A percentile compares a stretch with the other conserved stretches of the same genome.
These are phyloP conservation scores for Oligia latruncula DNA, from an alignment of 2,888 invertebrate genomes.

Conservation along the genomic window DNA sequence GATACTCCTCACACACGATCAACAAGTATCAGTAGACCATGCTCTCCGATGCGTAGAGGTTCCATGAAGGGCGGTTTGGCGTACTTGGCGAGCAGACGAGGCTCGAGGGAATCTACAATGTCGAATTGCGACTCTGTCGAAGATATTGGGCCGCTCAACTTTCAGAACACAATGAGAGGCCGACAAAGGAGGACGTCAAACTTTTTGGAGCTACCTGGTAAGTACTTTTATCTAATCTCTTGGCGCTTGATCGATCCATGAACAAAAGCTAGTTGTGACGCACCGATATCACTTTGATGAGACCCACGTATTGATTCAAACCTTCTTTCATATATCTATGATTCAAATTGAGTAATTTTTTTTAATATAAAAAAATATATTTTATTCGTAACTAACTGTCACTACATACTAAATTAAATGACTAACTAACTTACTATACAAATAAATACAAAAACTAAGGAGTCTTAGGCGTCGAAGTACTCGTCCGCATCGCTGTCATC, in stretches of 20 bases:
- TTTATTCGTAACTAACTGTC: too few species aligned
- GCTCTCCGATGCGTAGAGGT: conserved; percentile 92
- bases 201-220: conserved; percentile 96
- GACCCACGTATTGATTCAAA: conserved; percentile 49
- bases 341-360: conserved; percentile 44
- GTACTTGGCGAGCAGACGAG: conserved; percentile 95
- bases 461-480: too few species aligned
- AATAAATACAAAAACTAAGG: too few species aligned
- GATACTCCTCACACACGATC: conserved; percentile 91
- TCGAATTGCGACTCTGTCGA: conserved; percentile 92
- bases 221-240: conserved; percentile 66
- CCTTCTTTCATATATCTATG: not conserved
- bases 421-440: too few species aligned
- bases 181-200: conserved; percentile 95
- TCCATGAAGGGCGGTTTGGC: conserved; percentile 93
- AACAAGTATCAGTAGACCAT: conserved; percentile 91
- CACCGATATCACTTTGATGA: conserved; percentile 51
- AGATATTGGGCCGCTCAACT: conserved; percentile 95
- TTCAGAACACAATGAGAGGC: conserved; percentile 94
- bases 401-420: too few species aligned
- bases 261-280: conserved; percentile 25
- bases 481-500: too few species aligned
- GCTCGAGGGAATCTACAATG: conserved; percentile 94
- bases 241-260: conserved; percentile 33
- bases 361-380: too few species aligned